These are phyloP conservation scores for Clarias laeviceps DNA, from an alignment of 2,797 vertebrate species.

Conservation along the genomic window DNA sequence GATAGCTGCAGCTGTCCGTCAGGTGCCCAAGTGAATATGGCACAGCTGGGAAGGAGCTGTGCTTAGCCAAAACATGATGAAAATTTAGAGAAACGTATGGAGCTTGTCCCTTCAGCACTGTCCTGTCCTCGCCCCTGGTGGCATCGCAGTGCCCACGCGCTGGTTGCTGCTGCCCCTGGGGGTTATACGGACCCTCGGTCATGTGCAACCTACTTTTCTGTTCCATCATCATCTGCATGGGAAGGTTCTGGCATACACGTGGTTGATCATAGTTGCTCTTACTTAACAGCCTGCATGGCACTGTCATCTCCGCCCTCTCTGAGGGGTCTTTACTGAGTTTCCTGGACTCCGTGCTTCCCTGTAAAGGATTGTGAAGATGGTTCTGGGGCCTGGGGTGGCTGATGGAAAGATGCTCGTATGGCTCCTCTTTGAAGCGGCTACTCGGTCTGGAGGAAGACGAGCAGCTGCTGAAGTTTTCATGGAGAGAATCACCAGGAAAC, in stretches of 20 bases:
- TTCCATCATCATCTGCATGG: conserved; percentile 76
- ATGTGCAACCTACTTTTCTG: conserved; percentile 75
- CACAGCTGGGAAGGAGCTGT: conserved; percentile 70
- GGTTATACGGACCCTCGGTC: conserved; percentile 68
- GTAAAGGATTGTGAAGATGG: conserved; percentile 59
- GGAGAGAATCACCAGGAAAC: conserved; percentile 63
- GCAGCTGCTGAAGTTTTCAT: conserved; percentile 69
- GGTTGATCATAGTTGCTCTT: conserved; percentile 75
- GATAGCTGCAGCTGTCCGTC: conserved; percentile 68
- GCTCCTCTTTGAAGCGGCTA: conserved; percentile 77
- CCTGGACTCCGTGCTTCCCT: conserved; percentile 70
- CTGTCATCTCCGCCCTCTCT: conserved; percentile 57
- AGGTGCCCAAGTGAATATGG: conserved; percentile 71
- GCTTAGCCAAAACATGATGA: conserved; percentile 83
- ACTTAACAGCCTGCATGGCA: conserved; percentile 65
- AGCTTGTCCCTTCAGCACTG: conserved; percentile 70
- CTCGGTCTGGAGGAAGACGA: conserved; percentile 62
- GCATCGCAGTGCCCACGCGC: conserved; percentile 37
- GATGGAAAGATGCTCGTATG: conserved; percentile 63
- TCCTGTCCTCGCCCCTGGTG: conserved; percentile 64
- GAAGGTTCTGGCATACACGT: conserved; percentile 68
- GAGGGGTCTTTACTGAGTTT: conserved; percentile 65
- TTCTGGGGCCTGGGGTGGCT: conserved; percentile 65
- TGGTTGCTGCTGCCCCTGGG: conserved; percentile 53
- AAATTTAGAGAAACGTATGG: conserved; percentile 86